Base-by-base conservation (phyloP, 2,888 invertebrate genomes). In the Oligia latruncula region DNA sequence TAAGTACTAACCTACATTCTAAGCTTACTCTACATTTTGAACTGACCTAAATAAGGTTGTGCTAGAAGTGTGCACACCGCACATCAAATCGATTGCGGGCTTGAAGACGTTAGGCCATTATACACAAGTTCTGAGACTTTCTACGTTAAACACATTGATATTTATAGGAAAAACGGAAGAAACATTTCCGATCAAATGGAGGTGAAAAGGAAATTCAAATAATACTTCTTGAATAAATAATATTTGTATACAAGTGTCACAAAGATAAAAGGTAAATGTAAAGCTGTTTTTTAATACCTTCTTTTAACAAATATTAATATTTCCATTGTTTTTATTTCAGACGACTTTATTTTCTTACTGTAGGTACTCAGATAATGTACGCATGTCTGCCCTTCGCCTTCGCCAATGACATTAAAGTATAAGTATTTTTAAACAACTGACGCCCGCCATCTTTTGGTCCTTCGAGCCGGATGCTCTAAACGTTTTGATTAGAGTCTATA, bases 401-500 rank as follows among this genome's bases (percentile, higher is more conserved):
- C 8, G 40, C 43, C 64, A n/a, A 29, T 74, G 66, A 83, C 43
- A 78, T 86, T 78, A 77, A 29, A 75, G 46, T 67, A 70, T 65
- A 52, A 9, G 29, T 77, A 75, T 78, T 84, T 84, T 77, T 72
- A 77, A 84, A 72, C 71, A 65, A 75, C 23, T 66, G 62, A 55
- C 60, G 35, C n/a, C 43, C 55, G 71, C 67, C 49, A 76, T 82
- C 29, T 77, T 86, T 74, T 62, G 75, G 82, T 85, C 78, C 78
- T 82, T 82, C 74, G 71, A 77, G 86, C 77, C 86, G 81, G 78
- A 85, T 87, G 43, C 82, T 85, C 71, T 74, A 66, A 85, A 65
- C 82, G 76, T 86, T 86, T 82, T 82, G 88, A 86, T 86, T 86
- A 88, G 66, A 88, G 70, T 49, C 86, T 86, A 88, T 86, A 86